These are phyloP conservation scores for Bubalus kerabau DNA, from an alignment of 2,113 vertebrate genomes.

Conservation along the genomic window DNA sequence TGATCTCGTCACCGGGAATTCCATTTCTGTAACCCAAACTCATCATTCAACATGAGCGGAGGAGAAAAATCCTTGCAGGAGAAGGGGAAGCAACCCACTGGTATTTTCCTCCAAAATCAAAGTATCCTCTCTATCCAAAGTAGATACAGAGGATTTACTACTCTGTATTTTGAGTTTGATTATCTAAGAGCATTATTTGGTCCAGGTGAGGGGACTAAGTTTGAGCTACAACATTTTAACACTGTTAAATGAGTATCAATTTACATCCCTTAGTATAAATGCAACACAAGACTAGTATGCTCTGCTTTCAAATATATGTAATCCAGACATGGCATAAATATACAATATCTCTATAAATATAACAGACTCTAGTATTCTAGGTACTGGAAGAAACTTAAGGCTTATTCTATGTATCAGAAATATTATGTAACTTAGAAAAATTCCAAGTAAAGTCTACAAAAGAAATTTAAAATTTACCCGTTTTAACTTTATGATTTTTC, in stretches of 20 bases:
- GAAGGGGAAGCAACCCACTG: not conserved
- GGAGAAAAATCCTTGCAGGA: not conserved
- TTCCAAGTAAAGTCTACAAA: not conserved
- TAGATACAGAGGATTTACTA: not conserved
- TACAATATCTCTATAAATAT: not conserved
- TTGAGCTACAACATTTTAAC: not conserved
- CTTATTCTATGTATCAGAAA: not conserved
- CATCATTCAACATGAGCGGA: not conserved
- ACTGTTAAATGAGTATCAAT: not conserved
- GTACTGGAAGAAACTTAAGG: not conserved
- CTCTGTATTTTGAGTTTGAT: not conserved
- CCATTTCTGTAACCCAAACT: not conserved
- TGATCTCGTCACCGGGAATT: not conserved
- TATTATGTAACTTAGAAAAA: not conserved
- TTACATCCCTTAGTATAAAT: not conserved
- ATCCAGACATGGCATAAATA: constrained; percentile 9
- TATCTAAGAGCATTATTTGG: not conserved
- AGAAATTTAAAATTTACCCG: not conserved
- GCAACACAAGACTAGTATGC: not conserved
- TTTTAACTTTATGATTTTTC: not conserved
- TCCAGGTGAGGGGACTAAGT: not conserved
- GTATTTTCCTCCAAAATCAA: not conserved
- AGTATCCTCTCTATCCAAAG: not conserved
- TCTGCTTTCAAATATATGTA: not conserved
- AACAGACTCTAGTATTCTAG: not conserved